Percentiles rank a stretch among this genome's conserved stretches.
Evolutionary conservation across 2,113 vertebrate species (phyloP).

Genomic region (Thymallus thymallus): DNA sequence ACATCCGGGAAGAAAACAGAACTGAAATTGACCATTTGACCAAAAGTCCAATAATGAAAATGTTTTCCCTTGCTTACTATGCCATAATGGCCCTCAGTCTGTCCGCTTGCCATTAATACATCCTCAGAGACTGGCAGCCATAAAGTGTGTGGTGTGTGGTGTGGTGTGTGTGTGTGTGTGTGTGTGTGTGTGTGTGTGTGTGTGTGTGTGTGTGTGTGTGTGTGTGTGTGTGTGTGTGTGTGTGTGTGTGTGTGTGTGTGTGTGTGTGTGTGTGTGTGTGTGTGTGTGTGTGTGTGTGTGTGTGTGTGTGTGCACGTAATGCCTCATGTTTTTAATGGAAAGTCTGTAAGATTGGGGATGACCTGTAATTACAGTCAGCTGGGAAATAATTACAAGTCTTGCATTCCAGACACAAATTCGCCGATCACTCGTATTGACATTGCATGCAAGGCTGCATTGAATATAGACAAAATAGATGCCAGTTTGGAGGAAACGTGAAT

Average conservation of each 20-base stretch:
- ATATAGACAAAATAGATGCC: conserved; percentile 46
- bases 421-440: conserved; percentile 53
- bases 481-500: conserved; percentile 38
- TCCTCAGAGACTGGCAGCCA: neutral
- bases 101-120: neutral
- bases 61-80: neutral
- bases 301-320: conserved; percentile 6
- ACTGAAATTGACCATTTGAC: conserved; percentile 19
- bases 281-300: neutral
- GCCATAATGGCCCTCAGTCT: neutral
- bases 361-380: conserved; percentile 76
- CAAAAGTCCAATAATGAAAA: neutral
- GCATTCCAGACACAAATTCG: conserved; percentile 63
- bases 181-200: neutral
- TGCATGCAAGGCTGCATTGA: conserved; percentile 36
- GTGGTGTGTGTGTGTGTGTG: neutral
- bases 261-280: neutral
- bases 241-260: conserved; percentile 4
- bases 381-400: conserved; percentile 72
- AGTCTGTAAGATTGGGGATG: conserved; percentile 61
- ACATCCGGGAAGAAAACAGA: conserved; percentile 22
- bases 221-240: conserved; percentile 6
- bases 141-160: neutral
- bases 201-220: neutral
- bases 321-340: conserved; percentile 62